A percentile compares a stretch with the other conserved stretches of the same genome.
Conservation (phyloP, 2,888 invertebrate genomes). For the Isoperla grammatica region DNA sequence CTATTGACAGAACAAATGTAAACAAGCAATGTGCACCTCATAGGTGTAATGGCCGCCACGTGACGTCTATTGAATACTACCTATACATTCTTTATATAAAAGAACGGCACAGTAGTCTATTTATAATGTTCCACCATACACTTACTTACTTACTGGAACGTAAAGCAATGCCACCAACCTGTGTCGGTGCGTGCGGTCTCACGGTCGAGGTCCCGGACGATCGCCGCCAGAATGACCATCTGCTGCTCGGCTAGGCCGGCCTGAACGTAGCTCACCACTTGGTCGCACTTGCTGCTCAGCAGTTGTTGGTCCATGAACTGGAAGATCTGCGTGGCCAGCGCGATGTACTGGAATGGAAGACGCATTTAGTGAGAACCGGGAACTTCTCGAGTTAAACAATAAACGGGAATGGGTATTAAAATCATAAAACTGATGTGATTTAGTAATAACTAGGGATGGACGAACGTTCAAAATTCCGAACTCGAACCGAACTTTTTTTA, state of each 20-base stretch:
- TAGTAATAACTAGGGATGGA: no score
- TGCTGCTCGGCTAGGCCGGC: constrained; percentile 78
- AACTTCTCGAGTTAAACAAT: no score
- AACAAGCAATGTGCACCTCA: no score
- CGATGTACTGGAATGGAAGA: constrained; percentile 62
- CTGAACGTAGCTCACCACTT: constrained; percentile 58
- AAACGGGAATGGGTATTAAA: not conserved
- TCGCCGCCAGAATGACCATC: constrained; percentile 79
- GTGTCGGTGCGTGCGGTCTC: constrained; percentile 81
- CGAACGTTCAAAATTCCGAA: no score
- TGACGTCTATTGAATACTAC: no score
- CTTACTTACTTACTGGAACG: no score
- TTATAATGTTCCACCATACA: no score
- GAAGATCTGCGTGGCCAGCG: constrained; percentile 80
- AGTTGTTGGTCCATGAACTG: constrained; percentile 78
- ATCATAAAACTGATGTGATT: not conserved
- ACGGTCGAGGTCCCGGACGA: constrained; percentile 84
- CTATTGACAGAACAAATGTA: no score
- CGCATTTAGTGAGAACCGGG: not conserved
- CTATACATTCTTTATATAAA: no score
- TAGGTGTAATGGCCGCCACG: no score
- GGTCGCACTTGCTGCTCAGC: constrained; percentile 63
- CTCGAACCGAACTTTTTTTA: no score
- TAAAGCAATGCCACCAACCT: constrained; percentile 45
- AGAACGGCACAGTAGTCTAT: no score